These are phyloP conservation scores for Motacilla tschutschensis DNA, from an alignment of 2,113 vertebrate genomes.

Conservation along the genomic window DNA sequence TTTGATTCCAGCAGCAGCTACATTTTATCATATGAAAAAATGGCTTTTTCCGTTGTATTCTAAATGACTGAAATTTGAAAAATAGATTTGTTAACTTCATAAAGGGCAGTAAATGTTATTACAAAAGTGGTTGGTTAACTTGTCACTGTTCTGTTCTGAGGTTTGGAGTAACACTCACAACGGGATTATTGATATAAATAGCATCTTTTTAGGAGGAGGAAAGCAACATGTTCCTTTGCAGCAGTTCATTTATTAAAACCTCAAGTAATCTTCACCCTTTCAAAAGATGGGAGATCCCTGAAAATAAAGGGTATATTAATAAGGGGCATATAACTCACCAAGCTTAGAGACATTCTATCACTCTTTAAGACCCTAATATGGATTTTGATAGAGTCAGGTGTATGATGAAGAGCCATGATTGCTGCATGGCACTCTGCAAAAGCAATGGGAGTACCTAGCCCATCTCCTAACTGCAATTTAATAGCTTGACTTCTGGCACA, in stretches of 20 bases:
- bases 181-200: constrained; percentile 69
- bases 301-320: constrained; percentile 55
- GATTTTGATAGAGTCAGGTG: constrained; percentile 19
- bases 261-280: constrained; percentile 52
- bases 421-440: background rate
- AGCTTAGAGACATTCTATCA: background rate
- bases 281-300: constrained; percentile 23
- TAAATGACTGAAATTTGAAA: constrained; percentile 76
- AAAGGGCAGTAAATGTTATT: constrained; percentile 75
- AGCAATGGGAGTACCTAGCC: constrained; percentile 17
- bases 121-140: constrained; percentile 72
- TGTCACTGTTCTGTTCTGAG: constrained; percentile 70
- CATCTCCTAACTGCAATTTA: constrained; percentile 46
- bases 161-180: constrained; percentile 50
- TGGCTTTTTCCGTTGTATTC: constrained; percentile 66
- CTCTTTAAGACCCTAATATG: constrained; percentile 5
- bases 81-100: constrained; percentile 76
- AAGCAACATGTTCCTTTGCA: constrained; percentile 54
- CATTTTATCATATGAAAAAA: constrained; percentile 73
- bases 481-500: constrained; percentile 44
- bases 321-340: constrained; percentile 5
- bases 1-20: constrained; percentile 65
- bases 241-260: constrained; percentile 64
- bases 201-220: constrained; percentile 48
- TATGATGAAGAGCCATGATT: constrained; percentile 5